phyloP scores from a whole-genome alignment of 1,140 invertebrate species.

The Eumeta japonica region DNA sequence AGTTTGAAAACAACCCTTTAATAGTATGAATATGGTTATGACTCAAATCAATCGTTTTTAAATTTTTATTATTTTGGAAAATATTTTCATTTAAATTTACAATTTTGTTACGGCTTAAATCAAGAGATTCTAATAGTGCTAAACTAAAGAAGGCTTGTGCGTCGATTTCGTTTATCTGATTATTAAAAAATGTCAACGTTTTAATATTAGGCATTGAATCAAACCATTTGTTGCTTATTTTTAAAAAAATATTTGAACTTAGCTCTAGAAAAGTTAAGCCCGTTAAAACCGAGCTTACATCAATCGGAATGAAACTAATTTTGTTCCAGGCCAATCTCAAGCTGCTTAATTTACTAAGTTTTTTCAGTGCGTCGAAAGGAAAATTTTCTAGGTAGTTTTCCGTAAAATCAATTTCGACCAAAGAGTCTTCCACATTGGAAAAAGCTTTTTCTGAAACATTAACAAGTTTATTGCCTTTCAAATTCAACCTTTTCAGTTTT shows the following conservation, averaged over 20 bases:
- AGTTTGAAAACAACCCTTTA: conserved; percentile 74
- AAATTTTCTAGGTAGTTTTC: conserved; percentile 82
- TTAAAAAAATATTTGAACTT: conserved; percentile 81
- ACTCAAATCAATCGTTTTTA: conserved; percentile 81
- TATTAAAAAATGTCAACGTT: conserved; percentile 80
- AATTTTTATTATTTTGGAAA: conserved; percentile 71
- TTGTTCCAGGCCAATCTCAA: conserved; percentile 83
- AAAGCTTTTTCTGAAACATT: conserved; percentile 84
- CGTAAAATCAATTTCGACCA: conserved; percentile 79
- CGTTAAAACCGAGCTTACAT: conserved; percentile 69
- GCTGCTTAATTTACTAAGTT: conserved; percentile 72
- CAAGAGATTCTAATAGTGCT: conserved; percentile 75
- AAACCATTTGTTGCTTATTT: conserved; percentile 74
- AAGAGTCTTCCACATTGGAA: conserved; percentile 73
- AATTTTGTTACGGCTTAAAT: conserved; percentile 86
- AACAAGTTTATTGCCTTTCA: conserved; percentile 80
- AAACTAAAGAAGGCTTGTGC: conserved; percentile 74
- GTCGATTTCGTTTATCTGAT: conserved; percentile 76
- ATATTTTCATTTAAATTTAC: conserved; percentile 68
- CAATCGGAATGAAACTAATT: conserved; percentile 64
- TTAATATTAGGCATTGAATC: conserved; percentile 74
- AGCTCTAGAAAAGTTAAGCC: conserved; percentile 78
- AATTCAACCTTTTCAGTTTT: conserved; percentile 76
- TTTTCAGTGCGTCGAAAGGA: conserved; percentile 73
- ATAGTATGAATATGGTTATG: conserved; percentile 87